phyloP scores from a whole-genome alignment of 2,113 vertebrate genomes.

The Antechinus stuartii region DNA sequence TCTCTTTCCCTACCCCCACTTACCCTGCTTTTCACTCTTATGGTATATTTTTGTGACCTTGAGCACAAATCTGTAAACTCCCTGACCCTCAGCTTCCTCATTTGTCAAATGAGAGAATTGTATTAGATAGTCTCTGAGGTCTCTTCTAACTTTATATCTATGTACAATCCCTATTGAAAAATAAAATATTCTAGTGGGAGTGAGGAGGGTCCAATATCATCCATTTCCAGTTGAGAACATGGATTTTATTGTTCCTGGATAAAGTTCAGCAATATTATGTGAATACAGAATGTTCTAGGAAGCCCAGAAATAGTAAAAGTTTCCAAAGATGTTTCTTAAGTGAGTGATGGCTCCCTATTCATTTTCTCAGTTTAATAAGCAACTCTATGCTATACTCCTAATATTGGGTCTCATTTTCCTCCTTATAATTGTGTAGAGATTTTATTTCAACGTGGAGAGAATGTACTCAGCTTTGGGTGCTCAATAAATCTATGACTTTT shows the following conservation, averaged over 20 bases:
- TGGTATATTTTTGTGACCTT: not conserved
- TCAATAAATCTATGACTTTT: accelerated
- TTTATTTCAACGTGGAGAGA: not conserved
- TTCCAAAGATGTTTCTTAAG: constrained; percentile 37
- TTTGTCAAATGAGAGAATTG: not conserved
- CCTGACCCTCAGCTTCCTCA: not conserved
- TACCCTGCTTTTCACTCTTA: not conserved
- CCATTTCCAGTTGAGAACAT: not conserved
- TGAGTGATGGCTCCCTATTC: constrained; percentile 42
- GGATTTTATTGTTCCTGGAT: constrained; percentile 56
- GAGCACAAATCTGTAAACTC: not conserved
- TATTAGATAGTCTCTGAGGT: not conserved
- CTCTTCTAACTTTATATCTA: not conserved
- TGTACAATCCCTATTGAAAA: not conserved
- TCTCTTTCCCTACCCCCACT: not conserved
- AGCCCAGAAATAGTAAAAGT: constrained; percentile 1
- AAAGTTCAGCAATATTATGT: constrained; percentile 18
- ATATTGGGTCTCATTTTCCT: not conserved
- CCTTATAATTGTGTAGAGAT: not conserved
- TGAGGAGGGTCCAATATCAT: constrained; percentile 37
- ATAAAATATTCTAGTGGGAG: constrained; percentile 6
- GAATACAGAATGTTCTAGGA: not conserved
- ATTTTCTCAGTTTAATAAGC: constrained; percentile 30
- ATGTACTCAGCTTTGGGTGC: not conserved
- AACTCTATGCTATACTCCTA: not conserved